Conservation (phyloP, 2,888 invertebrate genomes). For the Xylophagus ater region DNA sequence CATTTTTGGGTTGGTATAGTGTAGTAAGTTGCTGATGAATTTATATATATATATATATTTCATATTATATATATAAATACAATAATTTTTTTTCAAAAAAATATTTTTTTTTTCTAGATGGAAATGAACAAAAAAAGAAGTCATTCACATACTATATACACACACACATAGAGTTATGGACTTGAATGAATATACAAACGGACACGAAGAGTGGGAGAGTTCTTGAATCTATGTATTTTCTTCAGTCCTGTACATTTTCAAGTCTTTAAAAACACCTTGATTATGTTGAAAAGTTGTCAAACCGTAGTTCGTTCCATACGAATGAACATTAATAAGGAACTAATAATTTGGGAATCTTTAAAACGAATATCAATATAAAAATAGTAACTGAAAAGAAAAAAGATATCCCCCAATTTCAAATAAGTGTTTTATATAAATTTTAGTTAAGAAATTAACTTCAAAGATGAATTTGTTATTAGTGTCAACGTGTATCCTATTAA, state of each 20-base stretch:
- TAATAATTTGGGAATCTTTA: slow-evolving; percentile 23
- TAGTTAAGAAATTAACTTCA: slow-evolving; percentile 4
- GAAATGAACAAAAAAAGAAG: slow-evolving; percentile 12
- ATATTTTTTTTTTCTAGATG: slow-evolving; percentile 4
- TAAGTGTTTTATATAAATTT: slow-evolving; percentile 11
- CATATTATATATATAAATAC: no score
- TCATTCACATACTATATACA: slow-evolving; percentile 5
- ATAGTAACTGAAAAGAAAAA: not conserved
- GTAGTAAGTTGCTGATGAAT: no score
- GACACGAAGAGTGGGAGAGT: slow-evolving; percentile 8
- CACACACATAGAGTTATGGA: not conserved
- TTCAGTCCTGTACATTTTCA: slow-evolving; percentile 26
- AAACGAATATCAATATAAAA: slow-evolving; percentile 2
- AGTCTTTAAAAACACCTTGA: slow-evolving; percentile 41
- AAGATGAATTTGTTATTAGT: slow-evolving; percentile 35
- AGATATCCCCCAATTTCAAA: no score
- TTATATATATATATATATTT: no score
- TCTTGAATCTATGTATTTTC: slow-evolving; percentile 20
- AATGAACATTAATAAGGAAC: slow-evolving; percentile 34
- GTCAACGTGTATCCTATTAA: slow-evolving; percentile 31
- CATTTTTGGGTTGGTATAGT: no score
- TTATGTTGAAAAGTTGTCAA: slow-evolving; percentile 39
- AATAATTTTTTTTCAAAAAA: slow-evolving; percentile 7
- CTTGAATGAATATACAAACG: no score
- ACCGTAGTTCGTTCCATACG: slow-evolving; percentile 41